Conservation (phyloP, 64 coral and sea anemone genomes). For the Astreopora myriophthalma region DNA sequence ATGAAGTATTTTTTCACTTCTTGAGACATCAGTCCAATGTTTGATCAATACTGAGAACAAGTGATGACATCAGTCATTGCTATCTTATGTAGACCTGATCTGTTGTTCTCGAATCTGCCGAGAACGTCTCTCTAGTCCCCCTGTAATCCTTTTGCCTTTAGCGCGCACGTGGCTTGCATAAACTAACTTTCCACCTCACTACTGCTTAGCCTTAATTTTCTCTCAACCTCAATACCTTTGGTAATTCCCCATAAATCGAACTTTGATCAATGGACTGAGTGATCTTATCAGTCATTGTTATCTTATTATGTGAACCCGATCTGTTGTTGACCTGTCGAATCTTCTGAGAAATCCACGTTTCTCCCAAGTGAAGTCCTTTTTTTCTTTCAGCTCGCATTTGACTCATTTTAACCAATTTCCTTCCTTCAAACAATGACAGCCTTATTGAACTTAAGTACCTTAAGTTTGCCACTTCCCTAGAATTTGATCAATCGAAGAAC, state of each 20-base stretch:
- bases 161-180: conserved; percentile 86
- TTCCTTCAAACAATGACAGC: conserved; percentile 79
- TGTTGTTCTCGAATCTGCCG: conserved; percentile 74
- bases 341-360: conserved; percentile 89
- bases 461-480: background rate
- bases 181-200: too few species aligned
- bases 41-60: background rate
- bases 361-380: conserved; percentile 90
- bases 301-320: conserved; percentile 27
- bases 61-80: background rate
- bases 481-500: background rate
- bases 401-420: conserved; percentile 92
- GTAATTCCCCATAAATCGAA: background rate
- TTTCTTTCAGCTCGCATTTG: conserved; percentile 85
- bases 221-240: background rate
- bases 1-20: too few species aligned
- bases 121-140: too few species aligned
- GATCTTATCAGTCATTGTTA: background rate
- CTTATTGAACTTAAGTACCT: too few species aligned
- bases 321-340: conserved; percentile 77
- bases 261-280: background rate
- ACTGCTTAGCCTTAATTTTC: background rate
- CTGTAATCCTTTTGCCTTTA: conserved; percentile 82
- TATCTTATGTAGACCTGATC: conserved; percentile 1
- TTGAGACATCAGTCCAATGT: too few species aligned